Conservation (phyloP, 1,140 invertebrate genomes). For the Anadara kagoshimensis region DNA sequence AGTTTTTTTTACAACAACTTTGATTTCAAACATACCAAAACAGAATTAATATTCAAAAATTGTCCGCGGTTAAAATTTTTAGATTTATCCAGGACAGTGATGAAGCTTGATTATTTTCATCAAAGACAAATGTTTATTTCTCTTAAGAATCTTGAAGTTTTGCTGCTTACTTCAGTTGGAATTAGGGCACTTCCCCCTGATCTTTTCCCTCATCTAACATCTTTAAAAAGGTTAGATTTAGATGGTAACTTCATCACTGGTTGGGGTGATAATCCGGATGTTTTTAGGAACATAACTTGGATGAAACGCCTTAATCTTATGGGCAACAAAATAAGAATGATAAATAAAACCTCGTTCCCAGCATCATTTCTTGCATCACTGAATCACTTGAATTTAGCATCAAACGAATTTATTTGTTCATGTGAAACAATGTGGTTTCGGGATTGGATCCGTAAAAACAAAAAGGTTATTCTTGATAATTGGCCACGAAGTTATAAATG, state of each 20-base stretch:
- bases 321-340: conserved; percentile 9
- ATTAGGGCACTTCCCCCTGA: too few relatives aligned
- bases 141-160: too few relatives aligned
- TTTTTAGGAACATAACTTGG: not conserved
- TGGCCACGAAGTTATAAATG: conserved; percentile 6
- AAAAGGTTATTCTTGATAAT: not conserved
- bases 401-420: conserved; percentile 24
- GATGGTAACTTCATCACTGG: conserved; percentile 1
- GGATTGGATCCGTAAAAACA: conserved; percentile 20
- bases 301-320: not conserved
- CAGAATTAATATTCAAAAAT: too few relatives aligned
- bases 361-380: not conserved
- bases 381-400: conserved; percentile 1
- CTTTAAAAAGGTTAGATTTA: conserved; percentile 11
- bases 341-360: conserved; percentile 26
- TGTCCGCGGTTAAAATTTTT: too few relatives aligned
- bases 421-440: conserved; percentile 21
- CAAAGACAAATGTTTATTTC: too few relatives aligned
- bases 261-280: not conserved
- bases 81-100: too few relatives aligned
- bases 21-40: too few relatives aligned
- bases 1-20: too few relatives aligned
- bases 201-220: not conserved
- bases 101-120: too few relatives aligned
- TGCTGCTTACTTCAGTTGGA: too few relatives aligned